Evolutionary conservation across 1,140 invertebrate species (phyloP).

Genomic region (Drosophila equinoxialis): DNA sequence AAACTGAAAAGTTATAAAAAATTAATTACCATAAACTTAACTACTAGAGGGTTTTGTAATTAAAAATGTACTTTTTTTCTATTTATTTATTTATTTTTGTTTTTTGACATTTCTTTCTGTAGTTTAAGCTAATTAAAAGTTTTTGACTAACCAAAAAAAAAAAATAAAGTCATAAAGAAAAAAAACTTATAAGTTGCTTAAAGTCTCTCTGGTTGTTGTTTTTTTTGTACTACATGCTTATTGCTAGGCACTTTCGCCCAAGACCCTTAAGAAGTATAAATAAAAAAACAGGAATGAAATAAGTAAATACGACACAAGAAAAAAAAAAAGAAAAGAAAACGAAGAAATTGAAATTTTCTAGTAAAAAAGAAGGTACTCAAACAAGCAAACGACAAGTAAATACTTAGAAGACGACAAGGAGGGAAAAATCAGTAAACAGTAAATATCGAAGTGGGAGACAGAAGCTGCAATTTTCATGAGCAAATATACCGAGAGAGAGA

Average conservation of each 20-base stretch:
- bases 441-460: constrained; percentile 24
- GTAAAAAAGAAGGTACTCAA: constrained; percentile 20
- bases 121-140: constrained; percentile 79
- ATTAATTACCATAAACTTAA: background rate
- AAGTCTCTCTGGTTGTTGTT: background rate
- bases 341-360: constrained; percentile 46
- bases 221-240: constrained; percentile 11
- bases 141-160: constrained; percentile 52
- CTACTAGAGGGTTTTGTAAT: constrained; percentile 56
- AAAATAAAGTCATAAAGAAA: constrained; percentile 30
- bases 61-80: constrained; percentile 53
- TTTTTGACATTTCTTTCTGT: constrained; percentile 22
- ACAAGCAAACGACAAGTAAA: constrained; percentile 19
- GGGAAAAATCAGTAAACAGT: constrained; percentile 33
- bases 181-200: constrained; percentile 61
- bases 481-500: constrained; percentile 38
- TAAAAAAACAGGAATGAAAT: constrained; percentile 16
- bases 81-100: constrained; percentile 1
- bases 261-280: constrained; percentile 11
- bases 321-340: constrained; percentile 39
- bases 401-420: background rate
- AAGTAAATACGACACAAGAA: constrained; percentile 41
- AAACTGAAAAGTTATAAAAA: constrained; percentile 19
- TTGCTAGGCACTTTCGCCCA: constrained; percentile 11
- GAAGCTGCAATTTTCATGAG: constrained; percentile 58